These are phyloP conservation scores for Sebastes variabilis DNA, from an alignment of 2,797 vertebrate genomes.

Conservation along the genomic window DNA sequence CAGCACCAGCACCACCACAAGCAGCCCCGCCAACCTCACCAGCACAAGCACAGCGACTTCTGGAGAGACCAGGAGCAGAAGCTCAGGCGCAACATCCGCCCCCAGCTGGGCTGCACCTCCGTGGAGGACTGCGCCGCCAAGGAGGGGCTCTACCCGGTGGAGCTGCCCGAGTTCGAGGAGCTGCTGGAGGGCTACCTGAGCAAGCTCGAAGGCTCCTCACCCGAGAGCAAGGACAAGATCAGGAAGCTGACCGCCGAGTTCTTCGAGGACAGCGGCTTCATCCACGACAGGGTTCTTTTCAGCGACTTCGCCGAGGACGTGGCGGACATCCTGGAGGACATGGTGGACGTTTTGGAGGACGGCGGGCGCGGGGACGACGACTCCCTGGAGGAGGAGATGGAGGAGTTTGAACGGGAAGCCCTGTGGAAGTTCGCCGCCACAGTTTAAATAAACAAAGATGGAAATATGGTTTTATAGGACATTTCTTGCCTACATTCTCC, in stretches of 20 bases:
- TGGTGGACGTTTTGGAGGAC: constrained; percentile 73
- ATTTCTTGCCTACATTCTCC: constrained; percentile 48
- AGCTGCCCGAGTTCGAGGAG: constrained; percentile 78
- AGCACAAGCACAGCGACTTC: constrained; percentile 62
- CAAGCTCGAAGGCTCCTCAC: constrained; percentile 73
- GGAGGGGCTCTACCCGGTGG: constrained; percentile 80
- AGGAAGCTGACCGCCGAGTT: constrained; percentile 70
- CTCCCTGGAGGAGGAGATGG: constrained; percentile 83
- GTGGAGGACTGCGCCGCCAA: constrained; percentile 75
- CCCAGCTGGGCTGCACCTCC: constrained; percentile 64
- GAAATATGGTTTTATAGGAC: constrained; percentile 46
- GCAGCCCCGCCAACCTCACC: constrained; percentile 50
- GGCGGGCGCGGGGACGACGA: constrained; percentile 48
- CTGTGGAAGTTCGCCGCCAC: constrained; percentile 81
- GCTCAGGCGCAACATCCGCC: constrained; percentile 66
- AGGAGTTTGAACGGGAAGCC: constrained; percentile 83
- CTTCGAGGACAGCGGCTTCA: constrained; percentile 77
- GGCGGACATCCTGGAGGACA: constrained; percentile 83
- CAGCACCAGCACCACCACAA: constrained; percentile 27
- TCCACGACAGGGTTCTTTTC: constrained; percentile 78
- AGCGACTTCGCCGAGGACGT: constrained; percentile 80
- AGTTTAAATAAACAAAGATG: constrained; percentile 47
- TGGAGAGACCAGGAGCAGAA: constrained; percentile 83
- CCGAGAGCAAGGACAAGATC: constrained; percentile 71
- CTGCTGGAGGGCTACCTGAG: constrained; percentile 82